phyloP scores from a whole-genome alignment of 2,888 invertebrate genomes.

The Nezara viridula region DNA sequence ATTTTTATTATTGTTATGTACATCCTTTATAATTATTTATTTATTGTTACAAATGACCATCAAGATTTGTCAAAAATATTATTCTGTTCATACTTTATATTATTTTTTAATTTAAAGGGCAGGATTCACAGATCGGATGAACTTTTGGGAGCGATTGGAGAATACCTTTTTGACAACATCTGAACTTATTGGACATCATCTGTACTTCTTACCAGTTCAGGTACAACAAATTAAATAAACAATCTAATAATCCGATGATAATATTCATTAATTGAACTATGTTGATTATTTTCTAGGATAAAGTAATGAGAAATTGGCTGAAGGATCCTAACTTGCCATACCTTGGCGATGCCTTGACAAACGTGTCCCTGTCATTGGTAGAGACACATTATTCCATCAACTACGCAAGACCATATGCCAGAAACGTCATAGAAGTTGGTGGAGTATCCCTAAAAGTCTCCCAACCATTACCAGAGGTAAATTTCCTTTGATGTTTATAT shows the following conservation, averaged over 20 bases:
- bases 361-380: constrained; percentile 35
- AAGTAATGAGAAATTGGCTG: constrained; percentile 33
- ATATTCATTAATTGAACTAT: not conserved
- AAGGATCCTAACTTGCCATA: constrained; percentile 40
- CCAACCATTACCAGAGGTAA: constrained; percentile 77
- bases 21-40: too few relatives aligned
- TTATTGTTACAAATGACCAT: too few relatives aligned
- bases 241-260: not conserved
- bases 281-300: constrained; percentile 4
- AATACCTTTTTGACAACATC: constrained; percentile 28
- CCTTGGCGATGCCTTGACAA: constrained; percentile 41
- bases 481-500: not conserved
- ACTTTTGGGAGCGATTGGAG: constrained; percentile 41
- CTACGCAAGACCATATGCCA: constrained; percentile 82
- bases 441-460: constrained; percentile 85
- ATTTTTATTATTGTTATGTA: too few relatives aligned
- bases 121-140: constrained; percentile 42
- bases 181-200: constrained; percentile 6
- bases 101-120: not conserved
- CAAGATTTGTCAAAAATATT: too few relatives aligned
- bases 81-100: not conserved
- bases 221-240: not conserved
- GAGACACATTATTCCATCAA: constrained; percentile 45
- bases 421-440: constrained; percentile 86
- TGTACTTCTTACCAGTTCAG: constrained; percentile 39